These are phyloP conservation scores for Trochalopteron elliotii DNA, from an alignment of 2,113 vertebrate species.

Conservation along the genomic window DNA sequence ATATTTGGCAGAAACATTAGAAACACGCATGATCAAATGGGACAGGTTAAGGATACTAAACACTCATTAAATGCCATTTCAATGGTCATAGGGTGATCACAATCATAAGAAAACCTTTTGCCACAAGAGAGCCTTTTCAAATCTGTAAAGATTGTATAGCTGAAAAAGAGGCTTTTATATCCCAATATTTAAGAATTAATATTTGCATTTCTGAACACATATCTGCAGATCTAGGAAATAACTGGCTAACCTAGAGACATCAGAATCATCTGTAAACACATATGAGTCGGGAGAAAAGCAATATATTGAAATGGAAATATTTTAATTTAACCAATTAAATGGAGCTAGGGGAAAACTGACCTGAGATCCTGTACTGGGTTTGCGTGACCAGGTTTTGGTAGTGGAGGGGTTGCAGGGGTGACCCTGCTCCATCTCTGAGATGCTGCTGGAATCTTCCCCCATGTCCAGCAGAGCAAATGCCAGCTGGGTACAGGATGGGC, in stretches of 20 bases:
- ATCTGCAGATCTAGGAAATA: neutral
- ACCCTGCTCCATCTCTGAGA: neutral
- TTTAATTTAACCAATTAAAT: neutral
- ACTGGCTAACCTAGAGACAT: neutral
- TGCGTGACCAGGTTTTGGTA: accelerated
- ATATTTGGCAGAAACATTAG: neutral
- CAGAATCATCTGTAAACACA: neutral
- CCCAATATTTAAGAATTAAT: neutral
- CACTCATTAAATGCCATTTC: neutral
- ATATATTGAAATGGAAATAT: neutral
- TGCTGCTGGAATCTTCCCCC: neutral
- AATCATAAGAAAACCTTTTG: neutral
- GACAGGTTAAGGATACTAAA: neutral
- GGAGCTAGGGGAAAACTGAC: accelerated
- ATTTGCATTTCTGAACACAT: neutral
- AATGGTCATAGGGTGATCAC: neutral
- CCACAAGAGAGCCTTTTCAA: neutral
- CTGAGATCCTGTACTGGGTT: neutral
- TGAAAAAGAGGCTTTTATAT: neutral
- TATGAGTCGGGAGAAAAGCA: neutral
- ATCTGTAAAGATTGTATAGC: neutral
- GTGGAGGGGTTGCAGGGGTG: neutral
- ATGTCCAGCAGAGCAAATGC: neutral
- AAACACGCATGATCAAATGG: neutral
- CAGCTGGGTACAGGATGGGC: too few species aligned